A percentile compares a stretch with the other conserved stretches of the same genome.
Conservation (phyloP, 2,113 vertebrate genomes). For the Gymnorhina tibicen region DNA sequence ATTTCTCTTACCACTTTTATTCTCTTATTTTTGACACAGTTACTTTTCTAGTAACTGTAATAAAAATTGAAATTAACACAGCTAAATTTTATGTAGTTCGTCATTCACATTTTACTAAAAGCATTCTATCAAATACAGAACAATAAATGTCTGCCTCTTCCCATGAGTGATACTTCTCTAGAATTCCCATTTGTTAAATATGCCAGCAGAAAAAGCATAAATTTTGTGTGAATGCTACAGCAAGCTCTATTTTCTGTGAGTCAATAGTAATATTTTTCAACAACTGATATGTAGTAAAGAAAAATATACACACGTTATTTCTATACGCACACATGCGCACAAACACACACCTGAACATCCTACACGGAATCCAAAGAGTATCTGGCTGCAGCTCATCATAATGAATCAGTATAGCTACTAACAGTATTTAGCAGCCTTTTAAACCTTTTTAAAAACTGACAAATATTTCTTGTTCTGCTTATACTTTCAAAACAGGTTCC, state of each 20-base stretch:
- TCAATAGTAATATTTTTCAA: not conserved
- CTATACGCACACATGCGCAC: not conserved
- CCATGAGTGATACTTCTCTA: not conserved
- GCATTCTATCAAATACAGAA: not conserved
- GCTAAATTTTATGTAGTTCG: not conserved
- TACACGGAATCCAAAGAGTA: not conserved
- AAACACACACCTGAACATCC: not conserved
- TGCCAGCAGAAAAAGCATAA: not conserved
- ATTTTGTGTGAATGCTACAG: not conserved
- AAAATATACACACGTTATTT: not conserved
- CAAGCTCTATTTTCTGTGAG: not conserved
- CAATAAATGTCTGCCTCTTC: not conserved
- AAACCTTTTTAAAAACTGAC: not conserved
- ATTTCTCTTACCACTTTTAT: not conserved
- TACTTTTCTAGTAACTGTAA: not conserved
- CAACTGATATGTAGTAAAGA: not conserved
- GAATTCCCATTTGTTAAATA: not conserved
- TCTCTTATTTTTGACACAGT: not conserved
- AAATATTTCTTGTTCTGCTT: not conserved
- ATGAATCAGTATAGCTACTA: not conserved
- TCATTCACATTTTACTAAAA: not conserved
- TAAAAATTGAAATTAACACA: slow-evolving; percentile 22
- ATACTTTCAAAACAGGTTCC: not conserved
- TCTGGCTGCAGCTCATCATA: not conserved
- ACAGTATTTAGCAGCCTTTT: not conserved